Percentiles rank a stretch among this genome's conserved stretches.
Conservation (phyloP, 2,888 invertebrate genomes). For the Zaprionus lineosus region DNA sequence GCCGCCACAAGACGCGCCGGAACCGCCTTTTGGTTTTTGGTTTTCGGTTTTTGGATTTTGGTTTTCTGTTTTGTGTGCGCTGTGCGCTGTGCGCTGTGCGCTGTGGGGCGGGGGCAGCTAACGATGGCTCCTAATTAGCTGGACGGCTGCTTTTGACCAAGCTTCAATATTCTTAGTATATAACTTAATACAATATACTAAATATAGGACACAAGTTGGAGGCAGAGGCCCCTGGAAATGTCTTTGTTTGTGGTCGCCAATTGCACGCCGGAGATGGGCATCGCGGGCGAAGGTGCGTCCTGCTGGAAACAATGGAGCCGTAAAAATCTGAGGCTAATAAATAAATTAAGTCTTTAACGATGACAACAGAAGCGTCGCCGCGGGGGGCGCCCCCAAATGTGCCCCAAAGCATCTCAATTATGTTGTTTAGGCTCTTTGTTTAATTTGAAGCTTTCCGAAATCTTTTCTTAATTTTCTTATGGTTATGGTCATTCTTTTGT, state of each 20-base stretch:
- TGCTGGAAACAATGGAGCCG: conserved; percentile 61
- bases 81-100: neutral
- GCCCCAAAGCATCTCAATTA: conserved; percentile 75
- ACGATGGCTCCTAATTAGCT: conserved; percentile 65
- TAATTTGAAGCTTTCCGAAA: too few species aligned
- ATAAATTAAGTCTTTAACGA: conserved; percentile 75
- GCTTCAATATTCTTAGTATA: conserved; percentile 38
- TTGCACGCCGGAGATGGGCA: conserved; percentile 16
- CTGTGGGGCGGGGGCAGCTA: neutral
- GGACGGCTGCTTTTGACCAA: conserved; percentile 47
- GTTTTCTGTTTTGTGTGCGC: too few species aligned
- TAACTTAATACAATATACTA: conserved; percentile 1
- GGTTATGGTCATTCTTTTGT: conserved; percentile 54
- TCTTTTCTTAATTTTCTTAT: conserved; percentile 70
- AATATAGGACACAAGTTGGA: neutral
- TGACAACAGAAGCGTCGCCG: conserved; percentile 49
- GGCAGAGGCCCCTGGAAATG: too few species aligned
- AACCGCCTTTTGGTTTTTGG: conserved; percentile 57
- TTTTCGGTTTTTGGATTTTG: too few species aligned
- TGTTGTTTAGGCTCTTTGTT: conserved; percentile 72
- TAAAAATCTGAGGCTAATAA: conserved; percentile 69
- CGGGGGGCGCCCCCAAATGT: conserved; percentile 50
- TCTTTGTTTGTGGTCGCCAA: too few species aligned
- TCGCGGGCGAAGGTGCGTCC: conserved; percentile 16
- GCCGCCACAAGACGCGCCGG: conserved; percentile 34